Evolutionary conservation across 2,113 vertebrate species (phyloP).

Genomic region (Condylura cristata): DNA sequence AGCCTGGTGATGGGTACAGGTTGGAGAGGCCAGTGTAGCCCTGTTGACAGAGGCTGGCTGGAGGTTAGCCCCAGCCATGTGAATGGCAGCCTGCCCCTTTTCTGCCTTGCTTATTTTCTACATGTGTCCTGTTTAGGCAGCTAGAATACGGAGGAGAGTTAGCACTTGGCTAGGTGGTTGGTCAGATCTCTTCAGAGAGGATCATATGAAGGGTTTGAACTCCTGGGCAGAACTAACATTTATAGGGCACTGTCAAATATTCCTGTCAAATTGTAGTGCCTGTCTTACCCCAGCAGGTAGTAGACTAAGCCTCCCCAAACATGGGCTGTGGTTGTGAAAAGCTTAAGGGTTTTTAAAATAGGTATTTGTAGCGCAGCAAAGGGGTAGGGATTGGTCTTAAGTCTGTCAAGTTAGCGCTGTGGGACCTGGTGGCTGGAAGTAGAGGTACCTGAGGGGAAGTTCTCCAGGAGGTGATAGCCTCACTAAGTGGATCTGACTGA

Average conservation of each 20-base stretch:
- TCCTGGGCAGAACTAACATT: not conserved
- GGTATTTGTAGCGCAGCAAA: not conserved
- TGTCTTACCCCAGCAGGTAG: not conserved
- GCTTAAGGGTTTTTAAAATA: not conserved
- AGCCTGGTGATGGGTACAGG: not conserved
- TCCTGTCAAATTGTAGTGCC: not conserved
- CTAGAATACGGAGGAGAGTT: not conserved
- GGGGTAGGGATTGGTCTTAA: conserved; percentile 5
- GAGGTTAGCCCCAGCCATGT: not conserved
- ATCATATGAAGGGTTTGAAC: not conserved
- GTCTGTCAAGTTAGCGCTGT: not conserved
- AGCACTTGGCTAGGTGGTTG: not conserved
- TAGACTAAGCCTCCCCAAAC: not conserved
- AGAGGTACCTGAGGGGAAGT: not conserved
- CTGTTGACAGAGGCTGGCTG: not conserved
- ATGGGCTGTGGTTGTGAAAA: not conserved
- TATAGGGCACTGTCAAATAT: not conserved
- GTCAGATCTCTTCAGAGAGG: not conserved
- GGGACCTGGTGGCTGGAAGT: not conserved
- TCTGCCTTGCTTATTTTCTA: not conserved
- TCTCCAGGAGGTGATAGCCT: not conserved
- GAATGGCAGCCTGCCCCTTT: not conserved
- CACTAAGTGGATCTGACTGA: not conserved
- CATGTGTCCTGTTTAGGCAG: not conserved
- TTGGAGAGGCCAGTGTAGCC: not conserved